phyloP scores from a whole-genome alignment of 2,888 invertebrate genomes.

The Limnephilus lunatus region DNA sequence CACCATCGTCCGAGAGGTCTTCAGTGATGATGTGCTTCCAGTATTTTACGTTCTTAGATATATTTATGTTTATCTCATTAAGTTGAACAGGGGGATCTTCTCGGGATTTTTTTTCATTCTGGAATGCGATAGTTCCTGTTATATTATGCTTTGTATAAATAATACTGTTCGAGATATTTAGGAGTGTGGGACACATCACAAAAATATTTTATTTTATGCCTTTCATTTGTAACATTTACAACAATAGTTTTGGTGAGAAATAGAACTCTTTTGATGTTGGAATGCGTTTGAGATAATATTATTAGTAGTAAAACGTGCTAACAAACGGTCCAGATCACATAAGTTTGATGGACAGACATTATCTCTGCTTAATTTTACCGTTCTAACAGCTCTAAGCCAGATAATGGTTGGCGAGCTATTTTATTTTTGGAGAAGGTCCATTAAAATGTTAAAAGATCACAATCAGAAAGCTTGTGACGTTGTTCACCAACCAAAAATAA shows the following conservation, averaged over 20 bases:
- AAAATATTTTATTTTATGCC: not conserved
- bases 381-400: not conserved
- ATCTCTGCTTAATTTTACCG: not conserved
- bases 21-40: too few species aligned
- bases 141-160: too few species aligned
- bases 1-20: too few species aligned
- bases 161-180: too few species aligned
- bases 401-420: not conserved
- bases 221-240: not conserved
- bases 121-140: too few species aligned
- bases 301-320: not conserved
- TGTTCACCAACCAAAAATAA: not conserved
- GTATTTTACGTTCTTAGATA: too few species aligned
- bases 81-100: too few species aligned
- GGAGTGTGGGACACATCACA: too few species aligned
- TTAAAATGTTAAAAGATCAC: not conserved
- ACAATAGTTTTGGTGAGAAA: not conserved
- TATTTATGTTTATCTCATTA: too few species aligned
- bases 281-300: not conserved
- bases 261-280: not conserved
- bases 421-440: not conserved
- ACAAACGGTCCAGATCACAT: not conserved
- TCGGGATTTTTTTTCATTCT: too few species aligned
- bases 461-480: not conserved
- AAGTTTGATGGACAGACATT: not conserved